phyloP scores from a whole-genome alignment of 2,797 vertebrate genomes.

The Tapirus indicus region DNA sequence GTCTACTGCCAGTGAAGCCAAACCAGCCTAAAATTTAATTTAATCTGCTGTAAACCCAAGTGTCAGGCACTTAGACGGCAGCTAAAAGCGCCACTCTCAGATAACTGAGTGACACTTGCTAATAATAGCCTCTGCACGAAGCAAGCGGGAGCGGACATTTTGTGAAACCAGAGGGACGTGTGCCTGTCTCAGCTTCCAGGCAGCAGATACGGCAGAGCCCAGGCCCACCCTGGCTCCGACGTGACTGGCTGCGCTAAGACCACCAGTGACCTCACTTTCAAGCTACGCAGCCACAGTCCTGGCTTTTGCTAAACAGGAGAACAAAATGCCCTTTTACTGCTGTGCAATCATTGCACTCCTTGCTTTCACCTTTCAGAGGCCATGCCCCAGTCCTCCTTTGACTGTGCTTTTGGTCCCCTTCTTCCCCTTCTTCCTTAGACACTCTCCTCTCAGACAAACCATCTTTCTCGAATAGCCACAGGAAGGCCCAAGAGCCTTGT shows the following conservation, averaged over 20 bases:
- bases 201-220: slow-evolving; percentile 10
- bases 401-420: not conserved
- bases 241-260: slow-evolving; percentile 86
- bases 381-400: slow-evolving; percentile 51
- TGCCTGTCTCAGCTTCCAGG: slow-evolving; percentile 85
- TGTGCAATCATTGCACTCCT: slow-evolving; percentile 69
- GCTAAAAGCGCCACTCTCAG: slow-evolving; percentile 94
- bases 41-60: slow-evolving; percentile 94
- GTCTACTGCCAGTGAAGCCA: slow-evolving; percentile 92
- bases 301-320: slow-evolving; percentile 81
- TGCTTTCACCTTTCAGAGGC: slow-evolving; percentile 73
- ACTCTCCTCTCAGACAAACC: not conserved
- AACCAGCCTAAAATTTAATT: slow-evolving; percentile 96
- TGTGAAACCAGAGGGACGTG: slow-evolving; percentile 91
- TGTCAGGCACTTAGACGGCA: slow-evolving; percentile 93
- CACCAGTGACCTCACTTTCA: slow-evolving; percentile 85
- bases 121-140: slow-evolving; percentile 92
- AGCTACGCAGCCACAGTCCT: slow-evolving; percentile 69
- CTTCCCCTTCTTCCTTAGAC: not conserved
- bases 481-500: not conserved
- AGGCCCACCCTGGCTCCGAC: slow-evolving; percentile 80
- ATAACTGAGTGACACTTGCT: slow-evolving; percentile 93
- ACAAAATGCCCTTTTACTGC: slow-evolving; percentile 83
- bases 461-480: slow-evolving; percentile 19
- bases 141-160: slow-evolving; percentile 90